Percentiles rank a stretch among this genome's conserved stretches.
phyloP scores from a whole-genome alignment of 2,113 vertebrate genomes.

The Silurus asotus region DNA sequence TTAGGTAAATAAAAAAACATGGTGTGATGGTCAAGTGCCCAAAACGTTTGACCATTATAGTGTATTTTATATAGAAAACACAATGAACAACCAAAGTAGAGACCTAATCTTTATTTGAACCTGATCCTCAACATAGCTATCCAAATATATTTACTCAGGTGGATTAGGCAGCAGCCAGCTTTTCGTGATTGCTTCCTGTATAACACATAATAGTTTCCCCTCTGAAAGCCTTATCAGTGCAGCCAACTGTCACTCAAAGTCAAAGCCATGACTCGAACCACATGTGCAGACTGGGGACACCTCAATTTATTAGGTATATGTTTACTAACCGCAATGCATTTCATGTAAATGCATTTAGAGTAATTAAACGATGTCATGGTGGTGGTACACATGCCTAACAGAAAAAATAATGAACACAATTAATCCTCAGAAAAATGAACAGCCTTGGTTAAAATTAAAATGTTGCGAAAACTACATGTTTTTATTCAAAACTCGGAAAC shows the following conservation, averaged over 20 bases:
- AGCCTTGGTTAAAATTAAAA: background rate
- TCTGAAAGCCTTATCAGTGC: constrained; percentile 71
- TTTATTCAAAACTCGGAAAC: background rate
- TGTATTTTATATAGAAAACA: background rate
- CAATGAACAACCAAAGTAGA: background rate
- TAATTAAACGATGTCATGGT: background rate
- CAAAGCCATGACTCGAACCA: constrained; percentile 39
- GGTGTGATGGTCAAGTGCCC: background rate
- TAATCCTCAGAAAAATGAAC: background rate
- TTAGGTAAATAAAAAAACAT: background rate
- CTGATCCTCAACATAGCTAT: background rate
- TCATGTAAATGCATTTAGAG: background rate
- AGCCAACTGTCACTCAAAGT: constrained; percentile 51
- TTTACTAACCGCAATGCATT: background rate
- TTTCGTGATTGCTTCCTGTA: constrained; percentile 78
- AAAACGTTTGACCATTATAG: background rate
- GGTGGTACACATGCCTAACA: background rate
- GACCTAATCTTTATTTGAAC: background rate
- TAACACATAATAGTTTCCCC: constrained; percentile 76
- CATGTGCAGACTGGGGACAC: background rate
- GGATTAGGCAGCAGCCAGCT: constrained; percentile 67
- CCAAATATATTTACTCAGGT: constrained; percentile 70
- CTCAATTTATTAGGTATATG: background rate
- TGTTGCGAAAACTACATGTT: background rate
- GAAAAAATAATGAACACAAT: background rate